Evolutionary conservation across 2,888 invertebrate species (phyloP), one percentile per base, ranked within the genome.

Genomic region (Sussaba pulchella): DNA sequence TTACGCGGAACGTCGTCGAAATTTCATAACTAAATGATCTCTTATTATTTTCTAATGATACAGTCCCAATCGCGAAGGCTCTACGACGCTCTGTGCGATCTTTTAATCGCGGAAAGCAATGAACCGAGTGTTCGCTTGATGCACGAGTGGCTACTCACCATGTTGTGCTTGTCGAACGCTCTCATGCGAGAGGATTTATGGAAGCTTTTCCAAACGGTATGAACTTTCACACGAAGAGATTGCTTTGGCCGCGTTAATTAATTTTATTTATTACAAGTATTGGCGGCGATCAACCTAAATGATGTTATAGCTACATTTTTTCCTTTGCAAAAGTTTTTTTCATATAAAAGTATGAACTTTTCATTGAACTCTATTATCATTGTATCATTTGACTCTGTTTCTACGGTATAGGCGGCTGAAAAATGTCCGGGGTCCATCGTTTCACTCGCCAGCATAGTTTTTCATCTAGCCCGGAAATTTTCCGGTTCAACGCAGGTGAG

Each of bases 41-140:
- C n/a, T n/a, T n/a, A n/a, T 24, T 39, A 43, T 64, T 69, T n/a
- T 82, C 52, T n/a, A 10, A 12, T 31, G 10, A 78, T 87, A 2
- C 70, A 90, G 89, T 70, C 77, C 26, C 85, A 87, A 73, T 85
- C 84, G 47, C 39, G 84, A 43, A 72, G 83, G 21, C 86, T 94
- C 39, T 89, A 93, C 78, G 84, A 92, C 52, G 88, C 89, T 77
- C 83, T 93, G 6, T 88, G 91, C 57, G 85, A 91, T 47, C 92
- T 92, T 79, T 89, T 95, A 52, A 88, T 93, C 41, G 85, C 87
- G 41, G 95, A 95, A 88, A 94, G 92, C 83, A 94, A 95, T 87
- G 95, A 95, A 86, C 93, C 94, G 2, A 95, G 95, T 81, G 93
- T 95, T 12, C 93, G 94, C 69, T 93, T 95, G 85, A 91, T 94